These are phyloP conservation scores for Orestias chungarensis DNA, from an alignment of 2,797 vertebrate genomes.

Conservation along the genomic window DNA sequence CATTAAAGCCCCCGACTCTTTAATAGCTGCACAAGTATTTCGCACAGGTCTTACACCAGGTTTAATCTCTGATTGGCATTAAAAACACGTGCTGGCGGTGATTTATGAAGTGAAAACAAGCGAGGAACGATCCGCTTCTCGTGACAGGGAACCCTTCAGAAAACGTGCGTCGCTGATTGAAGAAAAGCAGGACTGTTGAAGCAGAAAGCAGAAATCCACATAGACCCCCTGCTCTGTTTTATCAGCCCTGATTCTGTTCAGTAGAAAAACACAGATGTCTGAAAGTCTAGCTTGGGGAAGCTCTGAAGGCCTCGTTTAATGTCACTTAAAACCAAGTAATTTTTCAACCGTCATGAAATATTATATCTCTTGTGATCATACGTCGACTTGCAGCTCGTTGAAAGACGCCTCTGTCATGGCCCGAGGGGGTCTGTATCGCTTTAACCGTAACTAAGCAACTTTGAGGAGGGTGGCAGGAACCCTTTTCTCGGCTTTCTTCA, in stretches of 20 bases:
- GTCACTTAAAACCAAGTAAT: no score
- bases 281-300: not conserved
- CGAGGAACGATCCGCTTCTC: slow-evolving; percentile 40
- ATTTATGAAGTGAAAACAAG: slow-evolving; percentile 48
- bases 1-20: slow-evolving; percentile 37
- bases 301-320: no score
- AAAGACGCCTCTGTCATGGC: no score
- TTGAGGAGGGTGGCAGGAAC: no score
- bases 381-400: no score
- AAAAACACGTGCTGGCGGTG: slow-evolving; percentile 39
- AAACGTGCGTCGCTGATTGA: slow-evolving; percentile 34
- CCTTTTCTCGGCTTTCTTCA: no score
- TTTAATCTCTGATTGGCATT: slow-evolving; percentile 34
- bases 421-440: no score
- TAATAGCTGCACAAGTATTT: slow-evolving; percentile 25
- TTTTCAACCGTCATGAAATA: no score
- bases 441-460: no score
- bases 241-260: not conserved
- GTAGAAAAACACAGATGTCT: not conserved
- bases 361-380: no score
- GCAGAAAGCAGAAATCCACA: not conserved
- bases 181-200: slow-evolving; percentile 48
- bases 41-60: slow-evolving; percentile 26
- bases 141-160: slow-evolving; percentile 43
- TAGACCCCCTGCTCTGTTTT: not conserved